Evolutionary conservation across 2,113 vertebrate genomes (phyloP), one percentile per base, ranked within the genome.

Genomic region (Connochaetes taurinus): DNA sequence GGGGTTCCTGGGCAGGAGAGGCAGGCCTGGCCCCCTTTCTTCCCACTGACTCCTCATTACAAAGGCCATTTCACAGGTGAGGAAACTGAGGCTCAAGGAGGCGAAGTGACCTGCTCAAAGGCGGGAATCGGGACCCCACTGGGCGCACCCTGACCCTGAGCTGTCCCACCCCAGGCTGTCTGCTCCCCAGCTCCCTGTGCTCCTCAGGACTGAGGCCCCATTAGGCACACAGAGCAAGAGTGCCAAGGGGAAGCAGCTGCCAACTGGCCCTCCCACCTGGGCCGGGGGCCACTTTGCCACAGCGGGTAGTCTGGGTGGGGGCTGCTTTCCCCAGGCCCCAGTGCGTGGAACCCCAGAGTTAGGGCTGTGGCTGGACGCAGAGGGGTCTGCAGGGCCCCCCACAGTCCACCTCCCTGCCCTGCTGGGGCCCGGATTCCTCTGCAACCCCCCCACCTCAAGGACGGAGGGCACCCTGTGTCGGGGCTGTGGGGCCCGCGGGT

Each of bases 401-500:
- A 0, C 74, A 2, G 3, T 21, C 71, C 4, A 13, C 15, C 43
- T 15, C 40, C 43, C 6, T 1, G 6, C 55, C 6, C 13, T 4
- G 8, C 16, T 0, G 4, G 6, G 36, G 19, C 14, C 52, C 3
- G 1, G 55, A 13, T 1, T 31, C 47, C 21, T 29, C 82, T 8
- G 17, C 16, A 27, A 3, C 52, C 9, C 45, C 55, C 57, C 33
- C 2, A 36, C 50, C 6, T 4, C 21, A 2, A 25, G 43, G 64
- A 15, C 0, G 0, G 16, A 10, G 52, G 36, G 0, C 8, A 0
- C 57, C 23, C n/a, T 71, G 67, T 11, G 5, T 36, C 5, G 0
- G 67, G 67, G 67, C n/a, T 40, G 67, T 71, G n/a, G n/a, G 67
- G n/a, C 67, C 8, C 0, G 0, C 1, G 3, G 19, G 23, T 47